Evolutionary conservation across 2,113 vertebrate species (phyloP), one percentile per base, ranked within the genome.

Genomic region (Aptenodytes patagonicus): DNA sequence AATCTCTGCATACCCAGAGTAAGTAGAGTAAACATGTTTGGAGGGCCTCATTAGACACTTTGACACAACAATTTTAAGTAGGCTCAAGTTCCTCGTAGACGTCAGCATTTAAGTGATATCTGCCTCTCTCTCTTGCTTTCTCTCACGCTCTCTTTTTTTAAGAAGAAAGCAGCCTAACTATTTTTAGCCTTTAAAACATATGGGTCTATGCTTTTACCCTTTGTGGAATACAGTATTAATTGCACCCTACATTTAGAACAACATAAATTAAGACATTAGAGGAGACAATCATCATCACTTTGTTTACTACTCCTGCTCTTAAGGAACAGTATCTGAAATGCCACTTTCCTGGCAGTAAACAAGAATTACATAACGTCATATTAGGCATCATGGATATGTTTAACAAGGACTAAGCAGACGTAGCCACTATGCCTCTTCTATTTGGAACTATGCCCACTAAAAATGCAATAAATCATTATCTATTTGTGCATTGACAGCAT

Each of bases 61-160:
- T 1, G 62, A 78, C 78, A 92, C 92, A 87, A 72, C 65, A 83
- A 72, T 77, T 94, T 93, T 81, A 83, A 97, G 95, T 19, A 83
- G 90, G 90, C 85, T 97, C 89, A 95, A 44, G 91, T 97, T 97
- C 83, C 91, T 91, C 69, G 58, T 7, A 79, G 72, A 72, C 16
- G 54, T 95, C 94, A 96, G 89, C 83, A n/a, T 76, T 52, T 44
- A 26, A 79, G 44, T n/a, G 81, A 0, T 65, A 71, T 36, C 77
- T 68, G 47, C 15, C 12, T 13, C 18, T 32, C 58, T 17, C 28
- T 14, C 72, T 47, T 12, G 15, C 84, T 38, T 10, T 14, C 36
- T 47, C 36, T 21, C 16, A 44, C 28, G 44, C 19, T 34, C 42
- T 77, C 7, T 51, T 28, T 60, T 17, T 22, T 40, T 34, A 79